Percentiles rank a stretch among this genome's conserved stretches.
Evolutionary conservation across 2,888 invertebrate genomes (phyloP).

Genomic region (Tenthredo amoena): DNA sequence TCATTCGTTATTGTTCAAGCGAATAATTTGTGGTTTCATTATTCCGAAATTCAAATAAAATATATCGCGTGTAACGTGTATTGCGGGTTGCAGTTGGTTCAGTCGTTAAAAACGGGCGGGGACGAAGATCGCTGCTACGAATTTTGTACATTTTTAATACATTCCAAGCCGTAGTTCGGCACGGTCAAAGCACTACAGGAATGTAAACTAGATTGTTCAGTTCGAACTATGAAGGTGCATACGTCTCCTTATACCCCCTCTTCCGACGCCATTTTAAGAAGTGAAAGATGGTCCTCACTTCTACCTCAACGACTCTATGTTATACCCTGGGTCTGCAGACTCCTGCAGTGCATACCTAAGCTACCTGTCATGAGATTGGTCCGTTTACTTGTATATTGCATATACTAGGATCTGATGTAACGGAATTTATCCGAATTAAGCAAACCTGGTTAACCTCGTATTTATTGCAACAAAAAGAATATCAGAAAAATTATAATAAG

Average conservation of each 20-base stretch:
- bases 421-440: not conserved
- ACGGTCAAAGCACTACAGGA: slow-evolving; percentile 61
- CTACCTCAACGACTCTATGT: slow-evolving; percentile 37
- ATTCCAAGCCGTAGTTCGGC: slow-evolving; percentile 31
- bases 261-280: slow-evolving; percentile 64
- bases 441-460: not conserved
- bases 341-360: slow-evolving; percentile 35
- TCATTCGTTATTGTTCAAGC: not conserved
- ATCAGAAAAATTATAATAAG: not conserved
- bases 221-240: slow-evolving; percentile 58
- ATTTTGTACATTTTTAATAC: slow-evolving; percentile 34
- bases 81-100: slow-evolving; percentile 3
- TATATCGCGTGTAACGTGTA: not conserved
- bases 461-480: not conserved
- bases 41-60: not conserved
- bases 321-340: slow-evolving; percentile 37
- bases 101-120: not conserved
- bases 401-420: not conserved
- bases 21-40: not conserved
- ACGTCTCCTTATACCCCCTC: slow-evolving; percentile 53
- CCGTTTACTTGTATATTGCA: slow-evolving; percentile 28
- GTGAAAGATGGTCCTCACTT: slow-evolving; percentile 67
- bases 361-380: slow-evolving; percentile 49
- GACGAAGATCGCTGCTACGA: not conserved
- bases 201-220: slow-evolving; percentile 70